Evolutionary conservation across 2,113 vertebrate genomes (phyloP), one percentile per base, ranked within the genome.

Genomic region (Abramis brama): DNA sequence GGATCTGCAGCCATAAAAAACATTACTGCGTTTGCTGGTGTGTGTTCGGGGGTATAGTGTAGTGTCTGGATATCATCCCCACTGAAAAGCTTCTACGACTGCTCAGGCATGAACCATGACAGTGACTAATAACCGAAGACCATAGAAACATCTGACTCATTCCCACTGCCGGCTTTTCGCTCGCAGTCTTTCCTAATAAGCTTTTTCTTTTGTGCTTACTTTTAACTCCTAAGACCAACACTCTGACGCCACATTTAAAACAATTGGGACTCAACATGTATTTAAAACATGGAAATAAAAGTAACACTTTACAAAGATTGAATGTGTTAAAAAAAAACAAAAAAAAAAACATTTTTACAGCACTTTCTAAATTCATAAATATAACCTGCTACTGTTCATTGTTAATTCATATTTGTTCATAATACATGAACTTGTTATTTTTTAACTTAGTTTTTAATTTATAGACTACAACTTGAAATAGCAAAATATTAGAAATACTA

Each of bases 1-100:
- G 25, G 43, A 68, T 25, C 25, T 50, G n/a, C 25, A 81, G 57
- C 7, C 11, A 43, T 10, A 10, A 62, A 79, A 15, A 25, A 74
- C 11, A 64, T 45, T 78, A 36, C 73, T 60, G 33, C 3, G 0
- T 4, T 36, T 13, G 39, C 50, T 47, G 50, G 55, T 62, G 70
- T 85, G 27, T 25, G 45, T 74, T 82, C 10, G 59, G 84, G 21
- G 71, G 45, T 82, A 23, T 82, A 64, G 25, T 77, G 78, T 76
- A 71, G 79, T 45, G 27, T 88, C 55, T 76, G 45, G 81, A 62
- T 75, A 64, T 25, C 64, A 70, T 21, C 21, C 33, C 52, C 43
- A 55, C 27, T 39, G 33, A 80, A 59, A 84, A 60, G 47, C 77
- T 80, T 73, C 36, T 85, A 52, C 6, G 66, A 59, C 33, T 79